Evolutionary conservation across 2,888 invertebrate species (phyloP).

Genomic region (Euproctis similis): DNA sequence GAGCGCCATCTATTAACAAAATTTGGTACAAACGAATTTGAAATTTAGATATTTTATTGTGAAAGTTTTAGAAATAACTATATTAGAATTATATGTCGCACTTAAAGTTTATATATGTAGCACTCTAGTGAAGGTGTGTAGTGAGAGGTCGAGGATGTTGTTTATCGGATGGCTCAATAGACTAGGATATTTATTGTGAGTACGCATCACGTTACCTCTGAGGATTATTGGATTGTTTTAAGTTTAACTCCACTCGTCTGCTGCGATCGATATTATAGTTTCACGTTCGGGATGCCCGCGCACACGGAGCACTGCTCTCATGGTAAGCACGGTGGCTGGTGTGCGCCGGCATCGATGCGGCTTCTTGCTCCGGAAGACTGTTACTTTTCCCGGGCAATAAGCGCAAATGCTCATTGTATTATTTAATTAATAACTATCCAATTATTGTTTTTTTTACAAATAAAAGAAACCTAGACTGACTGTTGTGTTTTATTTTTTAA

Average conservation of each 20-base stretch:
- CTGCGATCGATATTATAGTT: constrained; percentile 28
- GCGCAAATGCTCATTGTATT: constrained; percentile 65
- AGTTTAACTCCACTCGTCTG: constrained; percentile 21
- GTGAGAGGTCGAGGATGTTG: constrained; percentile 21
- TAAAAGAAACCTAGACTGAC: constrained; percentile 72
- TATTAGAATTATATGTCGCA: constrained; percentile 54
- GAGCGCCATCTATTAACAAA: constrained; percentile 27
- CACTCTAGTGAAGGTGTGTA: constrained; percentile 38
- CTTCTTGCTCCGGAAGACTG: constrained; percentile 74
- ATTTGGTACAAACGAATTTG: constrained; percentile 66
- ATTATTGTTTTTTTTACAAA: constrained; percentile 69
- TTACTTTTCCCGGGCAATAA: constrained; percentile 73
- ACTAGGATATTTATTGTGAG: constrained; percentile 32
- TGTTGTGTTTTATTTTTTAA: constrained; percentile 29
- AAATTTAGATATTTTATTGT: constrained; percentile 42
- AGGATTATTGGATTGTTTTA: constrained; percentile 13
- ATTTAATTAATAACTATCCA: constrained; percentile 62
- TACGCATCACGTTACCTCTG: constrained; percentile 8
- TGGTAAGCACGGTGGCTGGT: constrained; percentile 4
- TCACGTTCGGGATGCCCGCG: constrained; percentile 18
- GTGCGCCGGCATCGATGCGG: constrained; percentile 30
- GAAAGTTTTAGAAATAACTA: constrained; percentile 44
- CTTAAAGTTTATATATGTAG: constrained; percentile 50
- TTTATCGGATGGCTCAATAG: constrained; percentile 38
- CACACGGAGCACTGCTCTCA: constrained; percentile 8